Evolutionary conservation across 2,113 vertebrate species (phyloP), one percentile per base, ranked within the genome.

Genomic region (Syrmaticus mikado): DNA sequence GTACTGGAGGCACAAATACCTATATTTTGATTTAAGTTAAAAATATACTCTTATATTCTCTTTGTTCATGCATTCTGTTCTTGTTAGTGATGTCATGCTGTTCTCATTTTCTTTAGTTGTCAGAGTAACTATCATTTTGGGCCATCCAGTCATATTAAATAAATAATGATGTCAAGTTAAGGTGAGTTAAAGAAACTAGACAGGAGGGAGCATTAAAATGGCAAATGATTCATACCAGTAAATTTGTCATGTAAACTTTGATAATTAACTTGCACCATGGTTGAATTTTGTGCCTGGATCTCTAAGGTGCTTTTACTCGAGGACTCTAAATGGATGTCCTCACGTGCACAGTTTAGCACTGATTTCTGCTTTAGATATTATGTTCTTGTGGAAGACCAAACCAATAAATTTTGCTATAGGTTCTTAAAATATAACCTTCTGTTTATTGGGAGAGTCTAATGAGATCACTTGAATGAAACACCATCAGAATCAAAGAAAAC

Each of bases 101-200:
- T 62, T 84, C 57, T 89, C 92, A 96, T 94, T 97, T 91, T 94
- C 95, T 97, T 95, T 96, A 83, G 95, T 98, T 98, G 96, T 98
- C 97, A 98, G 97, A 98, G 97, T 97, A 98, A 97, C 96, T 96
- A 95, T 98, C 85, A 97, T 97, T 98, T 98, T 97, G 97, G 89
- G 91, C 66, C 96, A 97, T 96, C 80, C 93, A 97, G 95, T 98
- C 95, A 75, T 79, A 97, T 92, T 97, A 97, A 98, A 98, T 97
- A 98, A 98, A 98, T 97, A 97, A 97, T 93, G 66, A 82, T 95
- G 95, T 97, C 95, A 98, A 96, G 95, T 84, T 86, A 97, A 98
- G 75, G 89, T 94, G 65, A 95, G 81, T 78, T 65, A 60, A 89
- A 92, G 53, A 43, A 87, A 85, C 36, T 21, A 85, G 61, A 32